Evolutionary conservation across 1,140 invertebrate species (phyloP), one percentile per base, ranked within the genome.

Genomic region (Aporrectodea caliginosa): DNA sequence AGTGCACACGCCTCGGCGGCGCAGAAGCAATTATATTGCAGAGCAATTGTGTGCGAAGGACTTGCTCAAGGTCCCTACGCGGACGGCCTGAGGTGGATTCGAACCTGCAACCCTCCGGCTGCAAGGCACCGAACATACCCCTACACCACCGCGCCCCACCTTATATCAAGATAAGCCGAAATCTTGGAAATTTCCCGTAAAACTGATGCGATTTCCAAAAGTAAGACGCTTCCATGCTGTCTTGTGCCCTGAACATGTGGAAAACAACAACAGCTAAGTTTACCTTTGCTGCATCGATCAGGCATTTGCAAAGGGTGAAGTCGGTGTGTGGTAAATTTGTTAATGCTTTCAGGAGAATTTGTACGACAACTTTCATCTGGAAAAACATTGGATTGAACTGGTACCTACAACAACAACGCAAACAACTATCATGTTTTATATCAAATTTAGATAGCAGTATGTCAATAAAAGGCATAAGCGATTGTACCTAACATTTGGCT

Each of bases 281-380:
- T 12, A 96, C 94, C 87, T 94, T 93, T 86, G 92, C 92, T 83
- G 94, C 93, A 82, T 93, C 93, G 76, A 98, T 90, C 34, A 98
- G 90, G 89, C 95, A 98, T 90, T 98, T 98, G 90, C 96, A 98
- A 69, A 99, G 89, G 34, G 96, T 94, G 87, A 98, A 98, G 90
- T 99, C 97, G 27, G 96, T 96, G 84, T 98, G 95, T 12, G 97
- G 97, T 81, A 98, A 91, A 90, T 98, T 98, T 16, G 96, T 98
- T 14, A 99, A 89, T 1, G 96, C 95, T 86, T 98, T 98, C 74
- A 98, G 85, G 14, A 99, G 89, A 86, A 98, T 97, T 83, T 94
- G 91, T 69, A 90, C 91, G 2, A 94, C 94, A 29, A 97, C 93
- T 73, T 93, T 81, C 16, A 84, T 90, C 85, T 97, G 93, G 83